Evolutionary conservation across 2,113 vertebrate genomes (phyloP), one percentile per base, ranked within the genome.

Genomic region (Pterocles gutturalis): DNA sequence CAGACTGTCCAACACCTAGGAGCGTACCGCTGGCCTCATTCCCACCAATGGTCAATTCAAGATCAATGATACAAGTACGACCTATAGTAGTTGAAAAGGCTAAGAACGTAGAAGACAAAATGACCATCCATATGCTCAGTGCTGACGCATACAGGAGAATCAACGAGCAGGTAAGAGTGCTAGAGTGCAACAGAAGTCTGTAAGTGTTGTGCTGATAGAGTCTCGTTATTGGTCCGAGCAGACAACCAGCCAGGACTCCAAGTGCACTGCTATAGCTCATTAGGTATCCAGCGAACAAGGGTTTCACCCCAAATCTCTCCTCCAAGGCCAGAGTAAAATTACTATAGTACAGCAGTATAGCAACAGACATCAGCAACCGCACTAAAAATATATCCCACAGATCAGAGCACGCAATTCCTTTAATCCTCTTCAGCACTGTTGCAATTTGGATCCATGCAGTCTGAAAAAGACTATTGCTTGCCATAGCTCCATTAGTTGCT

Each of bases 281-380:
- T 17, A 99, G 97, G 83, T 99, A 99, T 36, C 99, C 99, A 0
- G 99, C 98, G 12, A 97, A 94, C 97, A 98, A 98, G 20, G 99
- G 99, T 92, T 98, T 98, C 38, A 99, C 96, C 21, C 97, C 98
- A 84, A 99, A 99, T 64, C 99, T 99, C 97, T 99, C 99, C 96
- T 99, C 99, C 97, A 99, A 98, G 22, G 99, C 99, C 96, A 99
- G 93, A 62, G 98, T 98, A 93, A 99, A 99, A 96, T 99, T 99
- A 72, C 99, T 99, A 12, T 99, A 98, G 94, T 99, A 99, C 5
- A 99, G 98, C 98, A 99, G 98, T 89, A 99, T 99, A 5, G 99
- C 98, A 62, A 99, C 26, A 8, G 98, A 99, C 99, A 99, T 99
- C 71, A 99, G 96, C 38, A 99, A 97, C 38, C 99, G 99, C 76